Evolutionary conservation across 1,140 invertebrate species (phyloP), one percentile per base, ranked within the genome.

Genomic region (Oreohelix idahoensis): DNA sequence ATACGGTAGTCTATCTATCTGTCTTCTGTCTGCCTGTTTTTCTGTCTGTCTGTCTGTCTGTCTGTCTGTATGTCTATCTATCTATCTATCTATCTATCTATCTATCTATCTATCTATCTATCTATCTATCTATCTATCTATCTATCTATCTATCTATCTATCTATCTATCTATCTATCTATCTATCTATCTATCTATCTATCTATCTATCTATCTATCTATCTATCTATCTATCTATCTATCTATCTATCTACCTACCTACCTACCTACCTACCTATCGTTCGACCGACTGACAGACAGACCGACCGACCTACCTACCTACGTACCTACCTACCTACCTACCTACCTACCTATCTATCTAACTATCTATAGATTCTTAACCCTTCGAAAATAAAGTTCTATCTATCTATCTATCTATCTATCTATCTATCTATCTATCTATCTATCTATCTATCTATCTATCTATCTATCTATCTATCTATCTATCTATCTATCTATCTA

Each of bases 361-460:
- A 35, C 70, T 71, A 71, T 71, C 70, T 71, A 71, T 71, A 11
- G 13, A 71, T 71, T 29, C 32, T 35, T 71, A n/a, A n/a, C n/a
- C n/a, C 70, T 71, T 35, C 32, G n/a, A n/a, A n/a, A n/a, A n/a
- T n/a, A n/a, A n/a, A n/a, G n/a, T n/a, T n/a, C n/a, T n/a, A n/a
- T n/a, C 70, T 71, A 71, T 71, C 70, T 71, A 71, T 71, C 70
- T 71, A 71, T 71, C 70, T 71, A 71, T 71, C 70, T 71, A 71
- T 71, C 70, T 71, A 35, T 71, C 70, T 71, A 35, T 71, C 70
- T 39, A 35, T 71, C 70, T 71, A 35, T 71, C 70, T 71, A n/a
- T 71, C 70, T 71, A 39, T 71, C 70, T 35, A n/a, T 71, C 70
- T 35, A n/a, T 71, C 70, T 35, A 35, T 71, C 38, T 71, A 35